Evolutionary conservation across 2,888 invertebrate genomes (phyloP), one percentile per base, ranked within the genome.

Genomic region (Smittia sp.): DNA sequence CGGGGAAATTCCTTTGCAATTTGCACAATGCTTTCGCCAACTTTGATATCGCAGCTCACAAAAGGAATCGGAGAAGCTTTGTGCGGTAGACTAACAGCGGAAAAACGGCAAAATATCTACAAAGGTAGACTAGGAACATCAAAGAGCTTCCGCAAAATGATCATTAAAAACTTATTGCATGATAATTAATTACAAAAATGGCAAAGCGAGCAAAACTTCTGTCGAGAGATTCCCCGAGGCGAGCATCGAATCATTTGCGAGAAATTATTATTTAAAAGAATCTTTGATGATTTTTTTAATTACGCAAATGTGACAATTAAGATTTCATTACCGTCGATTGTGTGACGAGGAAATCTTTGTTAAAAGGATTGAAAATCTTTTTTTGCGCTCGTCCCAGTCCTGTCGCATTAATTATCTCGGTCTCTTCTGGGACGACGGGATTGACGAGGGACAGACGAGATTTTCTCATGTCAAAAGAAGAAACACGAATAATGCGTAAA

Each of bases 91-190:
- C n/a, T n/a, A 63, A 63, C 27, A 63, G 63, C 63, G 27, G 63
- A 63, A 63, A 63, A 63, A 27, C 18, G 9, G n/a, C 24, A 69
- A 46, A n/a, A 68, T 27, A 54, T 15, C 52, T 22, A 58, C 18
- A 54, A 58, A 63, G 32, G 70, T 58, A 38, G 18, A 38, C 20
- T 58, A 52, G 22, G 52, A 38, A 70, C 70, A 70, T 70, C 70
- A 70, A 70, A 70, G 70, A 58, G 32, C 52, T 70, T 70, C 70
- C 70, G 70, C 70, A 70, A 70, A 70, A 70, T 70, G 70, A 70
- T 70, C 70, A 70, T 70, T 70, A 70, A 70, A 70, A 70, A 70
- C 20, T 69, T 54, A 54, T 24, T 39, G 52, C 22, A 69, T 25
- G 69, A 69, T 69, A 69, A 69, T 69, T 69, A 69, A 69, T 69